These are phyloP conservation scores for Ladona fulva DNA, from an alignment of 1,140 invertebrate genomes.

Conservation along the genomic window DNA sequence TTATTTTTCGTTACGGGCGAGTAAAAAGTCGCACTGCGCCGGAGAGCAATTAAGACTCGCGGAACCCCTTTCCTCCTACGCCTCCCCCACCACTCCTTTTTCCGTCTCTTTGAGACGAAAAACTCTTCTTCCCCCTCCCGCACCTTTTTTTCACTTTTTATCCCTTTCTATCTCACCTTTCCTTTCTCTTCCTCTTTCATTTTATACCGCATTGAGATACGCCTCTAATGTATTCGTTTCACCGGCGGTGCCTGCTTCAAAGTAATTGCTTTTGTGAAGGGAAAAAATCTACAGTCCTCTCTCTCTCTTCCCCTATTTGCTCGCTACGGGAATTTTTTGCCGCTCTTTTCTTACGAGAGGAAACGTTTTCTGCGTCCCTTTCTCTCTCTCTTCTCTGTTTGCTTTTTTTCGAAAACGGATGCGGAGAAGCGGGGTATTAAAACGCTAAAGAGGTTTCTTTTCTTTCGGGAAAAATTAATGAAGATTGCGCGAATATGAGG, in stretches of 20 bases:
- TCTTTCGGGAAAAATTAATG: too few relatives aligned
- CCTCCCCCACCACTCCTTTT: neutral
- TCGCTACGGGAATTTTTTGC: neutral
- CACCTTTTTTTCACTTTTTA: neutral
- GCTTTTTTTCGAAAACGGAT: neutral
- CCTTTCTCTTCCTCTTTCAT: neutral
- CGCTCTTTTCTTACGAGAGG: neutral
- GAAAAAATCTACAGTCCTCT: neutral
- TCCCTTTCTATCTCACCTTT: neutral
- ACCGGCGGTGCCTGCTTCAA: neutral
- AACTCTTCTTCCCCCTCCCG: neutral
- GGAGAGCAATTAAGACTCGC: conserved; percentile 3
- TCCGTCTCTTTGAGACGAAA: neutral
- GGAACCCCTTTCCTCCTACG: neutral
- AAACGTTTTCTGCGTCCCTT: neutral
- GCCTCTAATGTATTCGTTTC: neutral
- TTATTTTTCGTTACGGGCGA: neutral
- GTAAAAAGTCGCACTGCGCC: neutral
- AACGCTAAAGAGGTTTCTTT: too few relatives aligned
- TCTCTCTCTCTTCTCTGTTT: neutral
- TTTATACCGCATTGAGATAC: neutral
- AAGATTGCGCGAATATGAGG: too few relatives aligned
- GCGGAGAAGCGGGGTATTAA: neutral
- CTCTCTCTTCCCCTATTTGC: neutral
- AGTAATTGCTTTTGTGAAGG: conserved; percentile 6